These are phyloP conservation scores for Epinotia brunnichana DNA, from an alignment of 2,888 invertebrate species.

Conservation along the genomic window DNA sequence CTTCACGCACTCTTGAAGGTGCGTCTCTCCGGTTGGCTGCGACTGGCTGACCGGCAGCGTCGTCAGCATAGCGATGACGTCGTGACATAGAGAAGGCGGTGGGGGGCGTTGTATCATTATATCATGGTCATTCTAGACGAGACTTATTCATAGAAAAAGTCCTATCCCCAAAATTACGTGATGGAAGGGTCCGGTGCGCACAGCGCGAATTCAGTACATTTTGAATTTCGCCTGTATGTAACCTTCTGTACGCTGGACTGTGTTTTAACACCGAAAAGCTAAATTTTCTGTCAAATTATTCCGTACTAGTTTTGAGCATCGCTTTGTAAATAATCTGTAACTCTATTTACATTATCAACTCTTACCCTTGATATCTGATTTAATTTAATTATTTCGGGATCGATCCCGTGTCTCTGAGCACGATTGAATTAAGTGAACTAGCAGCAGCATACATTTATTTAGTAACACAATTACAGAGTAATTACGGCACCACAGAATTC, in stretches of 20 bases:
- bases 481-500: background rate
- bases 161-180: too few species aligned
- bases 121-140: too few species aligned
- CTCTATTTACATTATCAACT: background rate
- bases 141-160: too few species aligned
- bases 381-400: background rate
- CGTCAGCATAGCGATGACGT: too few species aligned
- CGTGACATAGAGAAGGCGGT: too few species aligned
- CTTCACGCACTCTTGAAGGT: too few species aligned
- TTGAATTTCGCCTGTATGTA: background rate
- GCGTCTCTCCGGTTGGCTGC: too few species aligned
- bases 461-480: conserved; percentile 9
- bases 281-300: background rate
- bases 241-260: too few species aligned
- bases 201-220: too few species aligned
- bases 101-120: too few species aligned
- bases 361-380: background rate
- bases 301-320: background rate
- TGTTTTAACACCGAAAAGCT: background rate
- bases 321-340: background rate
- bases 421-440: background rate
- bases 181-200: too few species aligned
- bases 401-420: background rate
- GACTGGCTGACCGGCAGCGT: too few species aligned
- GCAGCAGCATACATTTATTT: background rate